phyloP scores from a whole-genome alignment of 2,888 invertebrate species.

The Agrotis ipsilon region DNA sequence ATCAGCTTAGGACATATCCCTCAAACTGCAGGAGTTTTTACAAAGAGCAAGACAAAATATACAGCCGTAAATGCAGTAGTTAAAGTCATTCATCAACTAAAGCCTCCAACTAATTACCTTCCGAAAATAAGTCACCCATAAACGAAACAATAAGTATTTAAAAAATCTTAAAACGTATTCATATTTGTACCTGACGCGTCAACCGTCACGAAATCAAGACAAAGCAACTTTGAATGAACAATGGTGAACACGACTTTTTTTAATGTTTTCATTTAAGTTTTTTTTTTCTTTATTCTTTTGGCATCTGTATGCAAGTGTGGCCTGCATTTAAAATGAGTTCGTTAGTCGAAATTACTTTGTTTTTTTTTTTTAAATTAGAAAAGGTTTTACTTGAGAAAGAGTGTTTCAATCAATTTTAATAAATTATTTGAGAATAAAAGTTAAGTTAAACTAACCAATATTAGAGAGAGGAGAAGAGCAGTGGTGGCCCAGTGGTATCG shows the following conservation, averaged over 20 bases:
- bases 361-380: constrained; percentile 9
- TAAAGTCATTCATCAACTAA: constrained; percentile 5
- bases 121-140: constrained; percentile 42
- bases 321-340: constrained; percentile 67
- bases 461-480: too few relatives aligned
- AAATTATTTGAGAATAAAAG: background rate
- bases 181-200: constrained; percentile 74
- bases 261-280: constrained; percentile 46
- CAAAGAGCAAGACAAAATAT: background rate
- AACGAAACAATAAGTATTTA: constrained; percentile 70
- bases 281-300: constrained; percentile 50
- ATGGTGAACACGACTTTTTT: constrained; percentile 70
- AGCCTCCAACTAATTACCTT: background rate
- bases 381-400: background rate
- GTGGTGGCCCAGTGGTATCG: too few relatives aligned
- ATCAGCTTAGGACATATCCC: too few relatives aligned
- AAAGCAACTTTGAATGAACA: constrained; percentile 70
- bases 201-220: constrained; percentile 73
- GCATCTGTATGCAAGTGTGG: constrained; percentile 75
- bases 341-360: constrained; percentile 65
- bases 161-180: constrained; percentile 57
- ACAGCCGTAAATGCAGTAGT: background rate
- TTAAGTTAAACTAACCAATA: too few relatives aligned
- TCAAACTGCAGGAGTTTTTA: too few relatives aligned
- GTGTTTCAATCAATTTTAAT: background rate